A percentile compares a stretch with the other conserved stretches of the same genome.
These are phyloP conservation scores for Helarctos malayanus DNA, from an alignment of 2,797 vertebrate genomes.

Conservation along the genomic window DNA sequence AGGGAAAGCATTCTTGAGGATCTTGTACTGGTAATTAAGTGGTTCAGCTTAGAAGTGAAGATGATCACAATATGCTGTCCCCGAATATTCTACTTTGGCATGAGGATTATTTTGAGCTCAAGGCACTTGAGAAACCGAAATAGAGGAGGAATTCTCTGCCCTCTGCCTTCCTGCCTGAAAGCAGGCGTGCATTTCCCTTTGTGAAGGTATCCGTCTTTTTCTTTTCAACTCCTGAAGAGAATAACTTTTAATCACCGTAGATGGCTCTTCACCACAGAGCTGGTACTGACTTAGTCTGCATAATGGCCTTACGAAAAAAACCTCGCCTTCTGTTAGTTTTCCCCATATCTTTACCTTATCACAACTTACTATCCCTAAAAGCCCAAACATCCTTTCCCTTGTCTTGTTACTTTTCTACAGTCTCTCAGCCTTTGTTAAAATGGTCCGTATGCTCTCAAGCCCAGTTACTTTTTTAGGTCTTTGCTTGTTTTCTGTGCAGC, in stretches of 20 bases:
- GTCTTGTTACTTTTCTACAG: too few relatives aligned
- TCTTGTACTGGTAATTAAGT: not conserved
- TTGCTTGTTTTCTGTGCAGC: too few relatives aligned
- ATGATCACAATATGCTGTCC: not conserved
- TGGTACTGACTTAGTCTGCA: not conserved
- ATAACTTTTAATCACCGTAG: not conserved
- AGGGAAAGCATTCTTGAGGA: not conserved
- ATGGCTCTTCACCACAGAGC: not conserved
- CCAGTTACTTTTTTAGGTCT: too few relatives aligned
- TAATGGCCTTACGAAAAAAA: not conserved
- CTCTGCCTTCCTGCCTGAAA: not conserved
- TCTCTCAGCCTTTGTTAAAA: too few relatives aligned
- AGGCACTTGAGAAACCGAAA: not conserved
- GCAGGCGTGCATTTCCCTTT: not conserved
- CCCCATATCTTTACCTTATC: not conserved
- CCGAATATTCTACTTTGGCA: not conserved
- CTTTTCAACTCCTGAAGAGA: not conserved
- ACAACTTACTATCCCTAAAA: not conserved
- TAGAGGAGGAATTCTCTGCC: not conserved
- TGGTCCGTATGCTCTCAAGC: too few relatives aligned
- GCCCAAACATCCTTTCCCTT: not conserved
- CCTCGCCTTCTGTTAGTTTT: not conserved
- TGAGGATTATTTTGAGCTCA: conserved; percentile 38
- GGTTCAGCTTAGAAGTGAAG: not conserved
- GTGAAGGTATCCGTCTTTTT: not conserved